Conservation (phyloP, 2,113 vertebrate genomes). For the Zosterops pallidus region DNA sequence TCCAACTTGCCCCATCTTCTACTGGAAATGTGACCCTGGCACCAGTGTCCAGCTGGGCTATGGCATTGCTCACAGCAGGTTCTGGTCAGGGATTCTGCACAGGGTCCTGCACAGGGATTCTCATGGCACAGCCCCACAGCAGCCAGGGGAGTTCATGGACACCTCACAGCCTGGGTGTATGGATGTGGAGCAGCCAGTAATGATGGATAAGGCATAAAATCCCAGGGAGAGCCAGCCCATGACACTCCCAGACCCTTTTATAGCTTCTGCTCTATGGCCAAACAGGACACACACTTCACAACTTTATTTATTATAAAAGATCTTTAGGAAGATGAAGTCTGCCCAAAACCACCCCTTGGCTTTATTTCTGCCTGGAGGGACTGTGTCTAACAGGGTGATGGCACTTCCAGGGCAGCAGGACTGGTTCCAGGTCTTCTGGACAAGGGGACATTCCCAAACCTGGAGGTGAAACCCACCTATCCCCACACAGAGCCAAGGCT, state of each 20-base stretch:
- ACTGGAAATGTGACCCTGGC: not conserved
- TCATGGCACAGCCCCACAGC: rapidly evolving
- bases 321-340: not conserved
- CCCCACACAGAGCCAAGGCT: rapidly evolving
- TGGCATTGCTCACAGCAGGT: not conserved
- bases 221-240: not conserved
- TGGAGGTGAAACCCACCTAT: rapidly evolving
- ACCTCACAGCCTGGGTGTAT: rapidly evolving
- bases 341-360: not conserved
- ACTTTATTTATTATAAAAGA: not conserved
- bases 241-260: not conserved
- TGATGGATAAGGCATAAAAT: not conserved
- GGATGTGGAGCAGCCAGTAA: not conserved
- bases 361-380: not conserved
- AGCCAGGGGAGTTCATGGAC: not conserved
- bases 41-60: not conserved
- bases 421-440: not conserved
- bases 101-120: not conserved
- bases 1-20: not conserved
- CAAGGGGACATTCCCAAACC: not conserved
- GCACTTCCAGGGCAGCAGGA: not conserved
- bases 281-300: not conserved
- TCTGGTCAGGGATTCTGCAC: too few relatives aligned
- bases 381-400: not conserved
- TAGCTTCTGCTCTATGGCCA: not conserved